These are phyloP conservation scores for Dicyema japonicum DNA, from an alignment of 1,140 invertebrate genomes.

Conservation along the genomic window DNA sequence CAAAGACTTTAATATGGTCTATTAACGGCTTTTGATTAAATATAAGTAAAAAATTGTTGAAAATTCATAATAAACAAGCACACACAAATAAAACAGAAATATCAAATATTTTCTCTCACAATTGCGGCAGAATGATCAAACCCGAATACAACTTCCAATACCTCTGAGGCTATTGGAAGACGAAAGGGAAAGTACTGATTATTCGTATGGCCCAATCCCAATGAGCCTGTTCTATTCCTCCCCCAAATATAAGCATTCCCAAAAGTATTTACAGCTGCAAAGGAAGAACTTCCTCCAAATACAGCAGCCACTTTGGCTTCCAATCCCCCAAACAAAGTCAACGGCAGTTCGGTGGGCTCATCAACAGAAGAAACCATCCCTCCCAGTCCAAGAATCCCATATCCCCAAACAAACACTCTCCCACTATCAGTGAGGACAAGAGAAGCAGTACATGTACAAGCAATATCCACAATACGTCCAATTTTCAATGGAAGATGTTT, in stretches of 20 bases:
- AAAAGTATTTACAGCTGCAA: not conserved
- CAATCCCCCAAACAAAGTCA: slow-evolving; percentile 38
- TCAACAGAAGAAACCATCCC: slow-evolving; percentile 32
- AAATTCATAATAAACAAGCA: not conserved
- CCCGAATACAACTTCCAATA: no score
- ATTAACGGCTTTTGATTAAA: no score
- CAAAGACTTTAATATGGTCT: no score
- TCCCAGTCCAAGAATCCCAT: slow-evolving; percentile 51
- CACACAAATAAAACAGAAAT: no score
- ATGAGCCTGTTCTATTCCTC: slow-evolving; percentile 38
- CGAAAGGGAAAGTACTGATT: slow-evolving; percentile 58
- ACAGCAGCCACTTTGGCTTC: not conserved
- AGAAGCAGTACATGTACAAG: slow-evolving; percentile 2
- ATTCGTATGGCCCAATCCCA: slow-evolving; percentile 40
- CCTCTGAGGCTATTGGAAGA: no score
- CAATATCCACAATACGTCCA: slow-evolving; percentile 5
- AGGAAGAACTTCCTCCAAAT: not conserved
- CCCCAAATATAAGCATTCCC: slow-evolving; percentile 40
- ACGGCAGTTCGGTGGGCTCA: slow-evolving; percentile 35
- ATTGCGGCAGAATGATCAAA: no score
- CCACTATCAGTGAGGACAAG: slow-evolving; percentile 29
- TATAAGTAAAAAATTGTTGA: not conserved
- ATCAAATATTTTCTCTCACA: no score
- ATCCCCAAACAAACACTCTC: slow-evolving; percentile 60
- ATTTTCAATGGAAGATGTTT: slow-evolving; percentile 26